These are phyloP conservation scores for Podiceps cristatus DNA, from an alignment of 2,113 vertebrate species.

Conservation along the genomic window DNA sequence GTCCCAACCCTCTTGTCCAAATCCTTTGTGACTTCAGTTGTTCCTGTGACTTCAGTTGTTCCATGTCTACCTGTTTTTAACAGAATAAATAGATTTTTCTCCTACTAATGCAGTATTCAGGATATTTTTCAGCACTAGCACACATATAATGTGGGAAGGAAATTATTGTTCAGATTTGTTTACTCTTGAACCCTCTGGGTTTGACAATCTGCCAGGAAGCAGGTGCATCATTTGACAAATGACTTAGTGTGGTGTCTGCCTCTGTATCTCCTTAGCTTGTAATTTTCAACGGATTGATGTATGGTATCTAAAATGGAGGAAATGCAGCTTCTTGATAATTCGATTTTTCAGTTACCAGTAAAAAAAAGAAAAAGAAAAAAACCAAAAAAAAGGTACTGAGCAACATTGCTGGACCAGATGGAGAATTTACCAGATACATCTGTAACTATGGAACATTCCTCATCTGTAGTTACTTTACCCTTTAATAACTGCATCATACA, in stretches of 20 bases:
- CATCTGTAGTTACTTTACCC: neutral
- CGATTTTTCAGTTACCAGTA: neutral
- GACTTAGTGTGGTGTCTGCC: neutral
- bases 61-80: neutral
- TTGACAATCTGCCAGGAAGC: neutral
- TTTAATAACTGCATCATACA: neutral
- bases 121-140: neutral
- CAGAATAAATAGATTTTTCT: neutral
- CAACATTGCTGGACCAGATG: neutral
- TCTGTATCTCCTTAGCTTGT: neutral
- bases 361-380: neutral
- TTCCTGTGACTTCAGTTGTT: neutral
- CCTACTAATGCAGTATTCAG: neutral
- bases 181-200: neutral
- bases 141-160: neutral
- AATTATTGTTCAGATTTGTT: slow-evolving; percentile 12
- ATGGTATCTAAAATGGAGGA: neutral
- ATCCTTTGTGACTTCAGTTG: neutral
- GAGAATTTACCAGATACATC: neutral
- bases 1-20: neutral
- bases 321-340: neutral
- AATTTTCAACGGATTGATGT: neutral
- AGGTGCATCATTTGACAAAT: slow-evolving; percentile 37
- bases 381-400: neutral
- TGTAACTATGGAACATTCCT: neutral